A percentile compares a stretch with the other conserved stretches of the same genome.
Conservation (phyloP, 2,888 invertebrate species). For the Nemotelus nigrinus region DNA sequence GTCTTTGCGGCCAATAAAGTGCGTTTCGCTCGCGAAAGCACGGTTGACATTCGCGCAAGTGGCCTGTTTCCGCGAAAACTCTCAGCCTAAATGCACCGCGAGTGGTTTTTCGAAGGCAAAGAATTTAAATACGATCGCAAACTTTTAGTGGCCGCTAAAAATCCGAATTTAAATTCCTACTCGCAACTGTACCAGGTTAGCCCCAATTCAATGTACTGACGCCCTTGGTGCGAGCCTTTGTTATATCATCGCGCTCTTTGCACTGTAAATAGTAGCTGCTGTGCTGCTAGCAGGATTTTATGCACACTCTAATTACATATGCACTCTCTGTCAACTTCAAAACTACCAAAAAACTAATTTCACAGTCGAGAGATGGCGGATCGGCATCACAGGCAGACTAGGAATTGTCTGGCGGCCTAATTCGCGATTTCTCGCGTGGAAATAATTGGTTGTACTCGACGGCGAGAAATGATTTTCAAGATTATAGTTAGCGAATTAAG, state of each 20-base stretch:
- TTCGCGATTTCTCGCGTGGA: slow-evolving; percentile 37
- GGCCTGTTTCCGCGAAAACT: not conserved
- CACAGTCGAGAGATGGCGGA: slow-evolving; percentile 52
- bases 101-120: slow-evolving; percentile 37
- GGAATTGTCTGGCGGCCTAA: slow-evolving; percentile 44
- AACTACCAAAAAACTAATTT: slow-evolving; percentile 52
- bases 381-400: slow-evolving; percentile 45
- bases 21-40: not conserved
- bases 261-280: slow-evolving; percentile 20
- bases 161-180: slow-evolving; percentile 13
- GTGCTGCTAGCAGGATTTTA: slow-evolving; percentile 27
- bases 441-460: slow-evolving; percentile 33
- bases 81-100: slow-evolving; percentile 4
- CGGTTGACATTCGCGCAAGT: not conserved
- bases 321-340: slow-evolving; percentile 45
- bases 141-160: slow-evolving; percentile 43
- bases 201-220: not conserved
- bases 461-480: not conserved
- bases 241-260: not conserved
- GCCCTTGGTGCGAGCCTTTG: not conserved
- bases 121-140: slow-evolving; percentile 45
- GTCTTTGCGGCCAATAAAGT: too few species aligned
- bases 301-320: slow-evolving; percentile 45
- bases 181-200: not conserved
- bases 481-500: not conserved